A percentile compares a stretch with the other conserved stretches of the same genome.
phyloP scores from a whole-genome alignment of 2,797 vertebrate genomes.

The Eulemur mongoz region DNA sequence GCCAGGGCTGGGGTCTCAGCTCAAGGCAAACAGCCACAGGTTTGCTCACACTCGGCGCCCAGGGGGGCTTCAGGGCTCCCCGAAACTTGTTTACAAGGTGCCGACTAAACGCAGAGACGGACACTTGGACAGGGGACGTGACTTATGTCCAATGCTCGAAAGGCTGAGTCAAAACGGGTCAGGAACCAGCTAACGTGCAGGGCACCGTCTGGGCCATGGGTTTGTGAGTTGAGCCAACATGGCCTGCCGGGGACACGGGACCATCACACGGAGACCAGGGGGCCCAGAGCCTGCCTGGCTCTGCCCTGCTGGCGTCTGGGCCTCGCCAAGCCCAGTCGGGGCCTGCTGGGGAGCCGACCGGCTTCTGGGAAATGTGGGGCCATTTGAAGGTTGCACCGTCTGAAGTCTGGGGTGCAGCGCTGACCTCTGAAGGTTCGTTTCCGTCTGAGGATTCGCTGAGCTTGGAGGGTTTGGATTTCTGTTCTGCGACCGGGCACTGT shows the following conservation, averaged over 20 bases:
- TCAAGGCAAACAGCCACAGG: not conserved
- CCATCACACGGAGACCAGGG: not conserved
- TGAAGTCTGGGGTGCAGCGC: not conserved
- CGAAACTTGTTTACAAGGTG: not conserved
- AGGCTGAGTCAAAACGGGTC: not conserved
- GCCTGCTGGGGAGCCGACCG: not conserved
- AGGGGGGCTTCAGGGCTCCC: not conserved
- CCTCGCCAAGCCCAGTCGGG: not conserved
- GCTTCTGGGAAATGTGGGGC: not conserved
- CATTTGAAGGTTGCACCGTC: slow-evolving; percentile 58
- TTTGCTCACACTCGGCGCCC: not conserved
- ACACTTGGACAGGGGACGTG: accelerated
- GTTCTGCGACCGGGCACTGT: not conserved
- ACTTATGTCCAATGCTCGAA: not conserved
- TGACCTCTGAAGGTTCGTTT: slow-evolving; percentile 65
- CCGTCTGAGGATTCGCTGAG: slow-evolving; percentile 3
- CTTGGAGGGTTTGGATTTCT: slow-evolving; percentile 40
- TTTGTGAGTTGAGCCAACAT: not conserved
- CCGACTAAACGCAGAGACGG: not conserved
- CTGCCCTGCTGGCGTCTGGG: not conserved
- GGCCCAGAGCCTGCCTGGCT: accelerated
- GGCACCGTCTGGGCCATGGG: not conserved
- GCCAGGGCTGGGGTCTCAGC: accelerated
- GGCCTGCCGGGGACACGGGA: not conserved
- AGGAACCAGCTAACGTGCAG: not conserved